phyloP scores from a whole-genome alignment of 2,888 invertebrate genomes.

The Luperina nickerlii region DNA sequence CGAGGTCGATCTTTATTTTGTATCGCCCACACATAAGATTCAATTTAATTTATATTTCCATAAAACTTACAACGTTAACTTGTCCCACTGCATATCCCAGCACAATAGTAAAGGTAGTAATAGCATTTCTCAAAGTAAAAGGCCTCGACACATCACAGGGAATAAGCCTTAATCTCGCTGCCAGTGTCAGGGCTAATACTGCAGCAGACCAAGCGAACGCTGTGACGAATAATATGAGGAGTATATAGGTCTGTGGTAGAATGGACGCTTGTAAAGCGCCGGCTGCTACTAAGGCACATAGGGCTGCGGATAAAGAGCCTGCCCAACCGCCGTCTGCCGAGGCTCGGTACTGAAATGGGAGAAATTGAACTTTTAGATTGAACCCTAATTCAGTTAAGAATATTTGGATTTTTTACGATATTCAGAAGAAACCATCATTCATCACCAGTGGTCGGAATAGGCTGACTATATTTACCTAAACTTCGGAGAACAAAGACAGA shows the following conservation, averaged over 20 bases:
- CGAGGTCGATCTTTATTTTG: no score
- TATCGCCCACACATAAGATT: no score
- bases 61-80: constrained; percentile 95
- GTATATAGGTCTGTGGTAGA: constrained; percentile 95
- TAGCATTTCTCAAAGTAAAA: constrained; percentile 95
- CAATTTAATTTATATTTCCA: no score
- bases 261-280: constrained; percentile 94
- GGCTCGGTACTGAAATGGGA: constrained; percentile 93
- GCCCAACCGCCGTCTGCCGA: constrained; percentile 96
- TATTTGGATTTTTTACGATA: no score
- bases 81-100: constrained; percentile 97
- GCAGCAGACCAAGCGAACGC: constrained; percentile 97
- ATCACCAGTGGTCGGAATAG: neutral
- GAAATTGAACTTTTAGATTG: neutral
- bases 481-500: no score
- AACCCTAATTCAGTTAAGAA: neutral
- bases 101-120: constrained; percentile 96
- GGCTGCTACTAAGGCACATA: constrained; percentile 94
- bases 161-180: constrained; percentile 95
- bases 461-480: no score
- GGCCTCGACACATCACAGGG: constrained; percentile 96
- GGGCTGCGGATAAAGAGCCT: constrained; percentile 94
- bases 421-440: neutral
- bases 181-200: constrained; percentile 95
- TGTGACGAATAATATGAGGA: constrained; percentile 95